Percentiles rank a stretch among this genome's conserved stretches.
These are phyloP conservation scores for Torymus auratus DNA, from an alignment of 2,888 invertebrate species.

Conservation along the genomic window DNA sequence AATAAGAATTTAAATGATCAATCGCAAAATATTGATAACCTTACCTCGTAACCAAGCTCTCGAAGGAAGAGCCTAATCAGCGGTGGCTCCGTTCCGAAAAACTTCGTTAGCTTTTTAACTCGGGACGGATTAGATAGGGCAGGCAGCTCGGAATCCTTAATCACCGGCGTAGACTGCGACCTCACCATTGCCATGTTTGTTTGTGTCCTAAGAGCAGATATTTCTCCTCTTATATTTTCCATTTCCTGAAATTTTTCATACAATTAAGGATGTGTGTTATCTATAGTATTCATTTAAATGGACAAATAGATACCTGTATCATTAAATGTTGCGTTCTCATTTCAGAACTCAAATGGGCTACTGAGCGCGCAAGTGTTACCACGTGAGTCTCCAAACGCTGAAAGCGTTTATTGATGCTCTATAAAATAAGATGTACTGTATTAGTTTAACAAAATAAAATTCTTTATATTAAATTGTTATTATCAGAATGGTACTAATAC, in stretches of 20 bases:
- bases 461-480: no score
- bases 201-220: constrained; percentile 86
- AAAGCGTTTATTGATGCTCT: constrained; percentile 91
- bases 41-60: constrained; percentile 94
- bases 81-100: constrained; percentile 96
- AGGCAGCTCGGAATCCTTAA: constrained; percentile 80
- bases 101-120: constrained; percentile 92
- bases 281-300: no score
- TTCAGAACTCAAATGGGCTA: constrained; percentile 93
- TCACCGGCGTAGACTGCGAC: constrained; percentile 83
- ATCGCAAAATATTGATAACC: no score
- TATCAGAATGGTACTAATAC: no score
- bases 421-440: constrained; percentile 59
- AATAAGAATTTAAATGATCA: no score
- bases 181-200: constrained; percentile 81
- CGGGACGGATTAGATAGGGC: constrained; percentile 91
- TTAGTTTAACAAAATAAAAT: not conserved
- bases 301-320: constrained; percentile 79
- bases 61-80: constrained; percentile 91
- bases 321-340: constrained; percentile 93
- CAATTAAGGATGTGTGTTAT: no score
- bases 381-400: constrained; percentile 94
- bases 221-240: constrained; percentile 90
- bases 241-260: constrained; percentile 81
- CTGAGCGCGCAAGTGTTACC: constrained; percentile 91